phyloP scores from a whole-genome alignment of 2,797 vertebrate species.

The Paramormyrops hopkinsi region DNA sequence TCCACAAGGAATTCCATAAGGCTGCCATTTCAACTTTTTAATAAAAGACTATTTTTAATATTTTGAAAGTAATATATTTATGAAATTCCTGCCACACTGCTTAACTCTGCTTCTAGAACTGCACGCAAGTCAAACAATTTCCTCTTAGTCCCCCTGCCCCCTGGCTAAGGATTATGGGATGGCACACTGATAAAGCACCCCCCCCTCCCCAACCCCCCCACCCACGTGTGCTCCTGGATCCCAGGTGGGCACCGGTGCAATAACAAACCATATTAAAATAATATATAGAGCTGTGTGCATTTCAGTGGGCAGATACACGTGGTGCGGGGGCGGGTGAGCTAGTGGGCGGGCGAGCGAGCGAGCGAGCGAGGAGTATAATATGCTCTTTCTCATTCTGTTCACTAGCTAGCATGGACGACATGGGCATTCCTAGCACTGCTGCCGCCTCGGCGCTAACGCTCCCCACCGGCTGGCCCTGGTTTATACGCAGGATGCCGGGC shows the following conservation, averaged over 20 bases:
- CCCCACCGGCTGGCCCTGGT: slow-evolving; percentile 32
- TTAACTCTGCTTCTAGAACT: slow-evolving; percentile 2
- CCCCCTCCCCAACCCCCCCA: background rate
- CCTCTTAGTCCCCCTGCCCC: slow-evolving; percentile 62
- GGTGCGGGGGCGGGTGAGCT: slow-evolving; percentile 35
- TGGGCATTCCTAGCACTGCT: slow-evolving; percentile 64
- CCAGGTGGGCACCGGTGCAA: slow-evolving; percentile 51
- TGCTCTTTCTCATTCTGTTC: slow-evolving; percentile 70
- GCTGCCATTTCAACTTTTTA: slow-evolving; percentile 65
- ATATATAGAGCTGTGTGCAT: slow-evolving; percentile 56
- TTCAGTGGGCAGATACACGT: slow-evolving; percentile 50
- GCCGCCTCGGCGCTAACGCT: slow-evolving; percentile 21
- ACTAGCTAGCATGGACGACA: slow-evolving; percentile 67
- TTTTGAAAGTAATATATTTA: slow-evolving; percentile 70
- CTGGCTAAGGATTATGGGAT: slow-evolving; percentile 64
- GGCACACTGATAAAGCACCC: slow-evolving; percentile 56
- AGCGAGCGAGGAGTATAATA: slow-evolving; percentile 61
- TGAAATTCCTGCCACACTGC: slow-evolving; percentile 69
- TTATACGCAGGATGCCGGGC: background rate
- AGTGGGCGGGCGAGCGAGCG: background rate
- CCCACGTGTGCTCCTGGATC: slow-evolving; percentile 30
- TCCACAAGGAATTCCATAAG: slow-evolving; percentile 62
- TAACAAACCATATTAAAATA: slow-evolving; percentile 75
- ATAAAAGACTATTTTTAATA: slow-evolving; percentile 65
- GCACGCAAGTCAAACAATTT: slow-evolving; percentile 64